phyloP scores from a whole-genome alignment of 2,888 invertebrate species.

The Sclerodermus sp. region DNA sequence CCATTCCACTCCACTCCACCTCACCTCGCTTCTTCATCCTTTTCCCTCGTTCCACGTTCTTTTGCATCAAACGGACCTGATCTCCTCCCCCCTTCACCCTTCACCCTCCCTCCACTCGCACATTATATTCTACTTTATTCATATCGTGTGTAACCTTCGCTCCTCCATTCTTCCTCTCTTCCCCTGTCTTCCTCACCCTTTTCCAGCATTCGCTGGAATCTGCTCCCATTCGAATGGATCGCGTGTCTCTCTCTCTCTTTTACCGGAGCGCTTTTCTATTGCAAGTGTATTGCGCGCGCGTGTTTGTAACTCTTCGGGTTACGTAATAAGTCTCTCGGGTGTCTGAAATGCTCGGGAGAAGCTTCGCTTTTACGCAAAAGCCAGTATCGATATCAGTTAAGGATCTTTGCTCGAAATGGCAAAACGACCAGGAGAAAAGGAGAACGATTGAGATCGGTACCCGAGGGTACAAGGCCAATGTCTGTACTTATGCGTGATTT shows the following conservation, averaged over 20 bases:
- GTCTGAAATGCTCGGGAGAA: no score
- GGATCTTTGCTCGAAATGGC: constrained; percentile 9
- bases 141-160: neutral
- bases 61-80: constrained; percentile 10
- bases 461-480: no score
- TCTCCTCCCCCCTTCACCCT: constrained; percentile 9
- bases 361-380: no score
- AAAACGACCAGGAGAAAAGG: neutral
- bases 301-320: no score
- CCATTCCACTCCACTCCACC: constrained; percentile 4
- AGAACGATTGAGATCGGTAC: no score
- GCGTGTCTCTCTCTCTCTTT: constrained; percentile 6
- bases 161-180: constrained; percentile 4
- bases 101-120: constrained; percentile 25
- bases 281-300: constrained; percentile 3
- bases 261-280: constrained; percentile 7
- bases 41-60: constrained; percentile 2
- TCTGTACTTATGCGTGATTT: no score
- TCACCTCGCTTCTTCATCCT: constrained; percentile 1
- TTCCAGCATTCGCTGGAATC: no score
- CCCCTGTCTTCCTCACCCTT: constrained; percentile 1
- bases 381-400: no score
- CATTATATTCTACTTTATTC: constrained; percentile 35
- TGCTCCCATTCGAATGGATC: no score
- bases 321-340: no score